phyloP scores from a whole-genome alignment of 2,888 invertebrate species.

The Conus canariensis region DNA sequence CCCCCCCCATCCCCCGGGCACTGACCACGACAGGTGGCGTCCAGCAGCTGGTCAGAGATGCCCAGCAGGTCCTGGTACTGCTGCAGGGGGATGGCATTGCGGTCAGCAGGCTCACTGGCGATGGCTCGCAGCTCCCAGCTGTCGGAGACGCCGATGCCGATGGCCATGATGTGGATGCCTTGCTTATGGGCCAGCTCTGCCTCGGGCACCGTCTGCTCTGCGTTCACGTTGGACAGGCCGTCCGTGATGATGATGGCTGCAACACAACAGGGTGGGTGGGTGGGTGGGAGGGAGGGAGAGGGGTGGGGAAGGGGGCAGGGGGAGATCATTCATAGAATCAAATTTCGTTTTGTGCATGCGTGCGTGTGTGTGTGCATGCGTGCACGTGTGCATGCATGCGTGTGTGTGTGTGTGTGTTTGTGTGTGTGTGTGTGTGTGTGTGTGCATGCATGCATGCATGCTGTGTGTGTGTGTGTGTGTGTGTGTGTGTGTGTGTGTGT shows the following conservation, averaged over 20 bases:
- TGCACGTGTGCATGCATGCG: neutral
- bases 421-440: too few relatives aligned
- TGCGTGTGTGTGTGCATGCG: neutral
- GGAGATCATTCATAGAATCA: neutral
- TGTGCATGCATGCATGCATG: too few relatives aligned
- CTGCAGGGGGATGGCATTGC: constrained; percentile 64
- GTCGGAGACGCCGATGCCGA: constrained; percentile 69
- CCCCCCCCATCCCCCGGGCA: neutral
- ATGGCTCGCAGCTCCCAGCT: constrained; percentile 63
- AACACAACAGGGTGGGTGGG: neutral
- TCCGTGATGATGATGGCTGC: constrained; percentile 73
- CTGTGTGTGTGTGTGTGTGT: too few relatives aligned
- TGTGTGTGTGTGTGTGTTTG: too few relatives aligned
- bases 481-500: too few relatives aligned
- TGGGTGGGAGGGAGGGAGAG: neutral
- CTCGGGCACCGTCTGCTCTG: constrained; percentile 68
- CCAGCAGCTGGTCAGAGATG: constrained; percentile 62
- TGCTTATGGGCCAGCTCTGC: constrained; percentile 62
- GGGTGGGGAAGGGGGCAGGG: neutral
- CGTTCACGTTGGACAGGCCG: constrained; percentile 72
- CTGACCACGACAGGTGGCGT: constrained; percentile 64
- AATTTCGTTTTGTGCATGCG: neutral
- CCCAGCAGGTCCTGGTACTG: constrained; percentile 62
- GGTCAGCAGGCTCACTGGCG: constrained; percentile 61
- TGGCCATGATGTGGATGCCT: constrained; percentile 71